Percentiles rank a stretch among this genome's conserved stretches.
Conservation (phyloP, 2,113 vertebrate species). For the Eulemur rufifrons region DNA sequence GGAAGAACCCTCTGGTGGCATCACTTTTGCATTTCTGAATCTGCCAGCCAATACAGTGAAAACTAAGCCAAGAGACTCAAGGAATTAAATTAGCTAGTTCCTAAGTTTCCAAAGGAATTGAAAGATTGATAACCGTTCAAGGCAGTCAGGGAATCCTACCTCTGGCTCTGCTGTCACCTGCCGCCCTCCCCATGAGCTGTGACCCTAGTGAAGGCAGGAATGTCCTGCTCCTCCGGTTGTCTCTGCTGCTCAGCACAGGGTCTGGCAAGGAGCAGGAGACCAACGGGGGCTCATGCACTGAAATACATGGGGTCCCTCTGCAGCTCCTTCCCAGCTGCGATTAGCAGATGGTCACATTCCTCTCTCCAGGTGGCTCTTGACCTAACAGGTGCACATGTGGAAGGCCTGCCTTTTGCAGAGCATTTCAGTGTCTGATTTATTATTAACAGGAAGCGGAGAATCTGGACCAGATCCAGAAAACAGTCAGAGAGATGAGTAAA, state of each 20-base stretch:
- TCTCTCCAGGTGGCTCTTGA: conserved; percentile 70
- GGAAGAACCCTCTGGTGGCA: neutral
- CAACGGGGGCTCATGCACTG: neutral
- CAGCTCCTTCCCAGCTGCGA: neutral
- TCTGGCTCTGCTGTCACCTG: neutral
- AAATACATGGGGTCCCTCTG: neutral
- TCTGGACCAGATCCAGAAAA: conserved; percentile 39
- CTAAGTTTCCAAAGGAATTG: neutral
- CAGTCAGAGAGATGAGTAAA: conserved; percentile 31
- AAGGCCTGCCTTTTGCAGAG: neutral
- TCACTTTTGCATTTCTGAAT: neutral
- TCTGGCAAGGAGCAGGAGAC: neutral
- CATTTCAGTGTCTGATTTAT: conserved; percentile 32
- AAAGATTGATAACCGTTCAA: neutral
- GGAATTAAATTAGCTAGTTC: neutral
- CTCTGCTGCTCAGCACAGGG: neutral
- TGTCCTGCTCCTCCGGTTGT: neutral
- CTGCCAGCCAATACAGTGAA: neutral
- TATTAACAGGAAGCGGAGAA: conserved; percentile 52
- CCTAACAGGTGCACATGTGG: conserved; percentile 46
- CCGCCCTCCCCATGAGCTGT: fast-evolving
- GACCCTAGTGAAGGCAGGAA: neutral
- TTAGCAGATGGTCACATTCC: conserved; percentile 59
- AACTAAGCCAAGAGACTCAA: neutral
- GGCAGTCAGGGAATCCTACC: neutral